Evolutionary conservation across 2,113 vertebrate genomes (phyloP).

Genomic region (Osmerus mordax): DNA sequence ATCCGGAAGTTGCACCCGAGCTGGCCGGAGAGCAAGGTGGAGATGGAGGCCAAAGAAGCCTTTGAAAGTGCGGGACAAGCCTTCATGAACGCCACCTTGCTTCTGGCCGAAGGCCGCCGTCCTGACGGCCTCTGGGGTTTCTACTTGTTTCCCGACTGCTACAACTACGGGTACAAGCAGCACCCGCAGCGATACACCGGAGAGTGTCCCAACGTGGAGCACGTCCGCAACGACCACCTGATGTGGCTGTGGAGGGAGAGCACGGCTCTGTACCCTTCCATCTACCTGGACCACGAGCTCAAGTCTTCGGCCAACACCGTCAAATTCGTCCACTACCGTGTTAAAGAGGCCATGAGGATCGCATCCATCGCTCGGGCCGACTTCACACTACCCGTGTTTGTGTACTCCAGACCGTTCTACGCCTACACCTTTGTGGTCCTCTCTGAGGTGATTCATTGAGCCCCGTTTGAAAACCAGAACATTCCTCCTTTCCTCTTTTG

Average conservation of each 20-base stretch:
- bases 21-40: conserved; percentile 81
- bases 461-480: not conserved
- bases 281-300: conserved; percentile 83
- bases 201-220: conserved; percentile 82
- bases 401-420: conserved; percentile 91
- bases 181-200: conserved; percentile 79
- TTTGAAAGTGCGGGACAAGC: conserved; percentile 81
- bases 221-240: conserved; percentile 80
- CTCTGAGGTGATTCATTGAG: conserved; percentile 76
- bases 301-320: conserved; percentile 81
- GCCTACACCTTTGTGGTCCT: conserved; percentile 81
- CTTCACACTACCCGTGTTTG: conserved; percentile 81
- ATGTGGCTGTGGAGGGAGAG: conserved; percentile 89
- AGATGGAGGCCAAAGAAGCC: conserved; percentile 76
- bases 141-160: conserved; percentile 90
- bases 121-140: conserved; percentile 84
- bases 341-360: conserved; percentile 86
- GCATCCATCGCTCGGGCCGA: conserved; percentile 78
- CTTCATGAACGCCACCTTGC: conserved; percentile 85
- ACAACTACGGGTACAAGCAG: conserved; percentile 87
- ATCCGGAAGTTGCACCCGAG: conserved; percentile 76
- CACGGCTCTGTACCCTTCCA: conserved; percentile 83
- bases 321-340: conserved; percentile 86
- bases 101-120: conserved; percentile 75
- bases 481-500: no score